Evolutionary conservation across 2,113 vertebrate genomes (phyloP), one percentile per base, ranked within the genome.

Genomic region (Lucifuga dentata): DNA sequence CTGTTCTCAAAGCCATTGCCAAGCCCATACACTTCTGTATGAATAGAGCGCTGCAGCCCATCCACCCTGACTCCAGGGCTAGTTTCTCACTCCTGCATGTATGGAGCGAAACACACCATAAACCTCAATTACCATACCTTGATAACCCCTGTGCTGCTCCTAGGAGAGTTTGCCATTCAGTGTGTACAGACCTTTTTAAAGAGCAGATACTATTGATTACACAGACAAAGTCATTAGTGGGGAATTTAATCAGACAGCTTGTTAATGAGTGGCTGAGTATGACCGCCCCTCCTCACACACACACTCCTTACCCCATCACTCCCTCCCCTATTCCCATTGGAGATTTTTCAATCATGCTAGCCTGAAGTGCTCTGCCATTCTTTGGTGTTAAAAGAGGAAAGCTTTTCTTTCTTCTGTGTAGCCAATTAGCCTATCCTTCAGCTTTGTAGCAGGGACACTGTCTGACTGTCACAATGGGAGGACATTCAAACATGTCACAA

Each of bases 171-270:
- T 23, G 44, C 53, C 62, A 48, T 67, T 76, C 21, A 68, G 0
- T 78, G 76, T 74, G 76, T 77, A 41, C 76, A 83, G 75, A 85
- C 60, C 76, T 84, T 86, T 88, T 80, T 69, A 88, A 84, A 87
- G 75, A 85, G 82, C 87, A 84, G 73, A 85, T 77, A 85, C 76
- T 85, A 92, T 92, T 90, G 90, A 91, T 91, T 88, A 86, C 62
- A 17, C 24, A 79, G 88, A 84, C 88, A 84, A 62, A 80, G 88
- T 91, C 90, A 92, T 92, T 92, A 91, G 88, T 19, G 56, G 50
- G 71, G 81, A 86, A 85, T 90, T 91, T 89, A 84, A 89, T 89
- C 86, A 81, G 80, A 84, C 86, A 87, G 78, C 85, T 88, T 88
- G 89, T 91, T 91, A 89, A 90, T 83, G 83, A 89, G 83, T 76